Percentiles rank a stretch among this genome's conserved stretches.
phyloP scores from a whole-genome alignment of 2,888 invertebrate species.

The Eupithecia pulchellata region DNA sequence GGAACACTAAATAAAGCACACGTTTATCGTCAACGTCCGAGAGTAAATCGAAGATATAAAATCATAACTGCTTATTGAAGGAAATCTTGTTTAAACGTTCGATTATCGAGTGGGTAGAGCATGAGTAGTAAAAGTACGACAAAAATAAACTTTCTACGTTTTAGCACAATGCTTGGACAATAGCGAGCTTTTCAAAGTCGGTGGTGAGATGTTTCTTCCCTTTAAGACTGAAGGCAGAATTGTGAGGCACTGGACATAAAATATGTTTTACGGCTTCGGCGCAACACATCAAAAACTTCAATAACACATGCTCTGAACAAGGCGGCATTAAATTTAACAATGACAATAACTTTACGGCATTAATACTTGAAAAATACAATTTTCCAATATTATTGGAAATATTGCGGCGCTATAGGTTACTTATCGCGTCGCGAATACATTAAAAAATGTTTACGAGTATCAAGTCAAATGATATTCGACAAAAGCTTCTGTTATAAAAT shows the following conservation, averaged over 20 bases:
- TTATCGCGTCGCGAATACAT: neutral
- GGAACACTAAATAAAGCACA: slow-evolving; percentile 12
- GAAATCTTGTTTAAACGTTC: slow-evolving; percentile 39
- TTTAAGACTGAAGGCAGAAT: slow-evolving; percentile 75
- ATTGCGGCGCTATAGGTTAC: neutral
- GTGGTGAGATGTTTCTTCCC: slow-evolving; percentile 67
- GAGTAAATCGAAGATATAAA: slow-evolving; percentile 32
- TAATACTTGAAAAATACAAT: slow-evolving; percentile 15
- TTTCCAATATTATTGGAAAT: neutral
- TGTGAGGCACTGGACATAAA: slow-evolving; percentile 74
- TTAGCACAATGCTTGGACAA: slow-evolving; percentile 73
- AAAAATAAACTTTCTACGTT: slow-evolving; percentile 72
- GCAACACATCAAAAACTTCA: slow-evolving; percentile 76
- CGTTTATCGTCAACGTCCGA: slow-evolving; percentile 17
- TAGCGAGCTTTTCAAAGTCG: slow-evolving; percentile 65
- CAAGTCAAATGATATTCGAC: neutral
- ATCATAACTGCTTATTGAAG: slow-evolving; percentile 36
- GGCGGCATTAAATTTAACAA: slow-evolving; percentile 30
- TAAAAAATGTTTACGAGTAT: neutral
- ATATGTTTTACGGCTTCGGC: slow-evolving; percentile 77
- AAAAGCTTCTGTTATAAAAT: neutral
- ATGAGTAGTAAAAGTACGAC: slow-evolving; percentile 53
- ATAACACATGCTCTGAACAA: slow-evolving; percentile 54
- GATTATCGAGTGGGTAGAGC: slow-evolving; percentile 43
- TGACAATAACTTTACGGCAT: slow-evolving; percentile 31